phyloP scores from a whole-genome alignment of 1,140 invertebrate genomes.

The Pseudoatta argentina region DNA sequence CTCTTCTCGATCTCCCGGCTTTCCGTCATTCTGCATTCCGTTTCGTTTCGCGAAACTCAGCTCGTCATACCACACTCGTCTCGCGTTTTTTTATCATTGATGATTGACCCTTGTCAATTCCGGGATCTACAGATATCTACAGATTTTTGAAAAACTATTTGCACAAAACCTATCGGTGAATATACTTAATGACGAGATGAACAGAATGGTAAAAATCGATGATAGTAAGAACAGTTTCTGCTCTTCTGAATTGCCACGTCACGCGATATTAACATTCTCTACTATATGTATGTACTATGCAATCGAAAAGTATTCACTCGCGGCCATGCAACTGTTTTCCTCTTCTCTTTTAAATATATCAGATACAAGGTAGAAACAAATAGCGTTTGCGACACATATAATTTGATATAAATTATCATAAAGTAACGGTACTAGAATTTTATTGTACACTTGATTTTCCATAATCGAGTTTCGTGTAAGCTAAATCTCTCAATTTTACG shows the following conservation, averaged over 20 bases:
- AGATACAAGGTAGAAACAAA: neutral
- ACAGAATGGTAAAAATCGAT: neutral
- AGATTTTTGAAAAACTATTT: neutral
- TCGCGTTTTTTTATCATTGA: neutral
- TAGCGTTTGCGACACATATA: neutral
- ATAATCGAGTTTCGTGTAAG: neutral
- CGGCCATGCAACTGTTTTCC: neutral
- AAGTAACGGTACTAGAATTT: neutral
- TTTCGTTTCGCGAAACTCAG: constrained; percentile 9
- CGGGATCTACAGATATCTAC: neutral
- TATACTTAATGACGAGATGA: neutral
- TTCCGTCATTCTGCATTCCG: neutral
- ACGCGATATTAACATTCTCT: constrained; percentile 6
- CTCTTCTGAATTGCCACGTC: neutral
- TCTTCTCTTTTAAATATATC: neutral
- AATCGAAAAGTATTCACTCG: neutral
- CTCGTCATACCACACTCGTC: constrained; percentile 3
- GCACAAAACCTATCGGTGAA: constrained; percentile 5
- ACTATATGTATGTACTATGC: neutral
- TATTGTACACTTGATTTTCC: neutral
- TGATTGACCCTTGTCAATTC: constrained; percentile 22
- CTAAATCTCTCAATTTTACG: neutral
- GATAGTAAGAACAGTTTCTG: neutral
- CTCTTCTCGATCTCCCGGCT: neutral
- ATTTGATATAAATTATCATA: constrained; percentile 1